Conservation (phyloP, 2,113 vertebrate species). For the Salvator merianae region DNA sequence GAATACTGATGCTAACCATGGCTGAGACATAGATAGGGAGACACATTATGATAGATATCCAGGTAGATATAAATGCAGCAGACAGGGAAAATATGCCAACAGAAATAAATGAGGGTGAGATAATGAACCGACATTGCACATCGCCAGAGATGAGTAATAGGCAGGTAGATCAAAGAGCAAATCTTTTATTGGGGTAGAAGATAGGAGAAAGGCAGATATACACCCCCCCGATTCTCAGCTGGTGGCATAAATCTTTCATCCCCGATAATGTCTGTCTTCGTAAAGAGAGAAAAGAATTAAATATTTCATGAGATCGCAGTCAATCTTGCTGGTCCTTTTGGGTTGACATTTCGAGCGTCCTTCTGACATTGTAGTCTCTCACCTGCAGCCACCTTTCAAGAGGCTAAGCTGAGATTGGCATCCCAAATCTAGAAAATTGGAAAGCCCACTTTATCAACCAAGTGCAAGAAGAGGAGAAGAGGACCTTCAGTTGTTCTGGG, state of each 20-base stretch:
- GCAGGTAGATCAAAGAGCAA: conserved; percentile 43
- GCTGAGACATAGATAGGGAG: fast-evolving
- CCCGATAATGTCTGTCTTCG: conserved; percentile 51
- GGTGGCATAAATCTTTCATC: conserved; percentile 57
- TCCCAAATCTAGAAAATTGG: neutral
- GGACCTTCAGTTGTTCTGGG: neutral
- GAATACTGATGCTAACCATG: neutral
- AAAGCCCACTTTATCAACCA: neutral
- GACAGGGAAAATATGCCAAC: conserved; percentile 37
- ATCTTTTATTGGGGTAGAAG: conserved; percentile 12
- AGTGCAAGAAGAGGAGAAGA: neutral
- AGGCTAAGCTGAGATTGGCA: conserved; percentile 16
- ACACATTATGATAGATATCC: neutral
- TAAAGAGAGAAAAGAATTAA: conserved; percentile 60
- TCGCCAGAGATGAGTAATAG: conserved; percentile 29
- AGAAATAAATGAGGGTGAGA: conserved; percentile 39
- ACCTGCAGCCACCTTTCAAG: neutral
- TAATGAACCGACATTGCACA: conserved; percentile 42
- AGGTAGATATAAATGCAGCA: conserved; percentile 30
- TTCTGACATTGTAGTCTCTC: conserved; percentile 59
- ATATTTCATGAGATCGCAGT: conserved; percentile 64
- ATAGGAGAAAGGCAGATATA: neutral
- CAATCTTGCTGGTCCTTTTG: conserved; percentile 53
- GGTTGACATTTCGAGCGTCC: conserved; percentile 60
- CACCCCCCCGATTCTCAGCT: neutral